Percentiles rank a stretch among this genome's conserved stretches.
Evolutionary conservation across 2,888 invertebrate species (phyloP).

Genomic region (Pristionchus japonicus): DNA sequence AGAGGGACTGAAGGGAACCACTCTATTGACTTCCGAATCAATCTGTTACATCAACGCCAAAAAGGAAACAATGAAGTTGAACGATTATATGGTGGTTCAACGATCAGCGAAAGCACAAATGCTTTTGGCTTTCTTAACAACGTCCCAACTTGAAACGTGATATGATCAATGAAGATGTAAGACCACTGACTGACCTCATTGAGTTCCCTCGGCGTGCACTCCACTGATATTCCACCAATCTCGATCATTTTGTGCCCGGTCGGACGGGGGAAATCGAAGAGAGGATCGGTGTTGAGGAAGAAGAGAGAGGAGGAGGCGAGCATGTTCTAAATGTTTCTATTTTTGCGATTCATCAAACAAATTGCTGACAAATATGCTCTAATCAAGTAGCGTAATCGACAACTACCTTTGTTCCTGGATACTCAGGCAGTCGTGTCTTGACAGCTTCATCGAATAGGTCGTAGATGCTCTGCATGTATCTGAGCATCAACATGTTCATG

Average conservation of each 20-base stretch:
- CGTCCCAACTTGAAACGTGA: too few species aligned
- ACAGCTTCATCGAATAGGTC: neutral
- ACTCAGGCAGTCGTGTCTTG: neutral
- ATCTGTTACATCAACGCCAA: too few species aligned
- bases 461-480: slow-evolving; percentile 10
- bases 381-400: too few species aligned
- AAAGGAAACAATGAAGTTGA: too few species aligned
- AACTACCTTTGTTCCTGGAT: neutral
- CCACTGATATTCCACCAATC: slow-evolving; percentile 37
- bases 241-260: slow-evolving; percentile 42
- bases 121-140: too few species aligned
- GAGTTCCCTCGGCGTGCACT: neutral
- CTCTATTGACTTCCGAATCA: too few species aligned
- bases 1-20: neutral
- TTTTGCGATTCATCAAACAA: too few species aligned
- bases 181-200: neutral
- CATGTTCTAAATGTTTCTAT: neutral
- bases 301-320: neutral
- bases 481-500: neutral
- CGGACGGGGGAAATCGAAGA: slow-evolving; percentile 42
- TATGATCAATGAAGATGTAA: neutral
- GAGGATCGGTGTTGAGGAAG: slow-evolving; percentile 40
- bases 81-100: too few species aligned
- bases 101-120: too few species aligned
- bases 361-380: too few species aligned